Percentiles rank a stretch among this genome's conserved stretches.
These are phyloP conservation scores for Apodemia duryi DNA, from an alignment of 2,888 invertebrate species.

Conservation along the genomic window DNA sequence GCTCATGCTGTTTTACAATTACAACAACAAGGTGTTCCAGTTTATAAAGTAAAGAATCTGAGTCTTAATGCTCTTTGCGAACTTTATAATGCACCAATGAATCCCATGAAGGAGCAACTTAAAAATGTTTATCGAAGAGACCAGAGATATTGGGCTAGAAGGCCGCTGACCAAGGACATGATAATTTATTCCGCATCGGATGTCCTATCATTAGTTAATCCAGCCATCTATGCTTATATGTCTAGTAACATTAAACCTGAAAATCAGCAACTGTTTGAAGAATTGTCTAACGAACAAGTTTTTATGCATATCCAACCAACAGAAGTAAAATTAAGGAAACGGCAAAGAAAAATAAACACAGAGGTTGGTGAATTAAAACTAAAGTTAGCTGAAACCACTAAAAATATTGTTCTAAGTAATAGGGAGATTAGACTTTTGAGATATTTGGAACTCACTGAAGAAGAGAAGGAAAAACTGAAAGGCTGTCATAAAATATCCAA, in stretches of 20 bases:
- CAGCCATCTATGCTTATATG: constrained; percentile 87
- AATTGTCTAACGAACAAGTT: constrained; percentile 93
- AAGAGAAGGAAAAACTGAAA: constrained; percentile 94
- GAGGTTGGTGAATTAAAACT: constrained; percentile 92
- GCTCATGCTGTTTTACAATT: constrained; percentile 95
- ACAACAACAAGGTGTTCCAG: constrained; percentile 93
- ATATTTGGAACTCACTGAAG: constrained; percentile 93
- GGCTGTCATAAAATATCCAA: constrained; percentile 95
- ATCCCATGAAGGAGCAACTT: constrained; percentile 94
- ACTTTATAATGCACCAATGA: constrained; percentile 91
- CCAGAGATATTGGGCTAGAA: constrained; percentile 92
- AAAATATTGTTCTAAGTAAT: constrained; percentile 94
- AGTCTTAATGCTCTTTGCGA: constrained; percentile 95
- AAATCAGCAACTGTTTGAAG: constrained; percentile 85
- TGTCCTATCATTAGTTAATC: constrained; percentile 91
- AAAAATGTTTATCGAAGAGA: constrained; percentile 92
- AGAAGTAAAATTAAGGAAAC: constrained; percentile 91
- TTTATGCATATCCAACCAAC: constrained; percentile 91
- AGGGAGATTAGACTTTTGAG: constrained; percentile 93
- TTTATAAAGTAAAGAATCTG: constrained; percentile 96
- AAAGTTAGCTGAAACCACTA: constrained; percentile 88
- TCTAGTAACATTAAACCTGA: constrained; percentile 84
- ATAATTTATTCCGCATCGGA: constrained; percentile 94
- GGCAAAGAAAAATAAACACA: constrained; percentile 93
- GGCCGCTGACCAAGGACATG: constrained; percentile 94